phyloP scores from a whole-genome alignment of 2,113 vertebrate species.

The Zosterops hypoxanthus region DNA sequence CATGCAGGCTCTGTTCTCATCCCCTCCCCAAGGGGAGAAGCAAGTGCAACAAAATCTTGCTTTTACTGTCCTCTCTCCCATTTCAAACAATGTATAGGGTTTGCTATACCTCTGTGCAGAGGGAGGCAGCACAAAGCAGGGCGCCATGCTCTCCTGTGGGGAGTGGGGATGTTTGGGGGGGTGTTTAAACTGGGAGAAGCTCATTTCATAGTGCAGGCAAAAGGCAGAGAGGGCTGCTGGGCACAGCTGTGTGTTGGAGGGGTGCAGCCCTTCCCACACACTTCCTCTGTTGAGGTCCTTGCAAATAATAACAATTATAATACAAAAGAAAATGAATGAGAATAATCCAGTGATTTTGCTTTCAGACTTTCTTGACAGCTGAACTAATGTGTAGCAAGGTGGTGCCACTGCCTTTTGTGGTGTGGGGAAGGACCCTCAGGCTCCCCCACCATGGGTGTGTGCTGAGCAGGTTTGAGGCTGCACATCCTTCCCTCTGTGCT shows the following conservation, averaged over 20 bases:
- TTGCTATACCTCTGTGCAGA: neutral
- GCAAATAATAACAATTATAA: neutral
- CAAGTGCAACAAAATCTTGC: neutral
- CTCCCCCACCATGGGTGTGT: rapidly evolving
- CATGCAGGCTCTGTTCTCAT: neutral
- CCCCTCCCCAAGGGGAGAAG: neutral
- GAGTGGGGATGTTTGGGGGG: neutral
- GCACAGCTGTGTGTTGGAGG: neutral
- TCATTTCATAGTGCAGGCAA: neutral
- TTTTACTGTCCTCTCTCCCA: neutral
- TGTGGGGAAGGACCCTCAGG: rapidly evolving
- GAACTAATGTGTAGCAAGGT: neutral
- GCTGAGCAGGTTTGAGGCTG: neutral
- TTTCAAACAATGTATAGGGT: neutral
- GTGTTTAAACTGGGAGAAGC: neutral
- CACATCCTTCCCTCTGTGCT: neutral
- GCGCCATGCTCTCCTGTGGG: neutral
- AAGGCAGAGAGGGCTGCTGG: neutral
- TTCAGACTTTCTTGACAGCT: neutral
- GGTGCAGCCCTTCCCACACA: neutral
- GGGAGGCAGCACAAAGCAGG: neutral
- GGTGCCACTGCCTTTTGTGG: rapidly evolving
- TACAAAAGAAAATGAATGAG: neutral
- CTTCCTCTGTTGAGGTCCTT: neutral
- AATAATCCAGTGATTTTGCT: neutral